Base-by-base conservation (phyloP, 2,888 invertebrate species). In the Dendrolimus pini region DNA sequence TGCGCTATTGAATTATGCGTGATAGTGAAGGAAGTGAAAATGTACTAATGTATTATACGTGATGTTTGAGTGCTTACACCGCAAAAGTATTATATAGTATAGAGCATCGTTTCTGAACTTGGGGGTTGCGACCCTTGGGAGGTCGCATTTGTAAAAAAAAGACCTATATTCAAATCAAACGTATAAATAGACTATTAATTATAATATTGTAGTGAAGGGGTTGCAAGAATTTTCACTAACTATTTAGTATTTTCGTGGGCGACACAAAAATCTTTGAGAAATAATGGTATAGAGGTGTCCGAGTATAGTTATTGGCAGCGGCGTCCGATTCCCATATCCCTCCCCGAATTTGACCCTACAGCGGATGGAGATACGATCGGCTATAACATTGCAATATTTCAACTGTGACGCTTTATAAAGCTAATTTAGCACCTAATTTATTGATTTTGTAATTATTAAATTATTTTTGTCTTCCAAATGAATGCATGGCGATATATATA, bases 401-500 rank as follows among this genome's bases (percentile, higher is more conserved):
- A 12, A 47, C 12, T 47, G 12, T 47, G 9, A 12, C 47, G 47
- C 12, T 30, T 30, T 30, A 30, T 30, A 30, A 30, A 30, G 30
- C 30, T 30, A 47, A 47, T 9, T 47, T 10, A 47, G 47, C 47
- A 72, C 69, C 64, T 70, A 72, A 70, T 70, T 72, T 70, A 69
- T 74, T 69, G 65, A 65, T 65, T 66, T 67, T 61, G 60, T 70
- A 62, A 63, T 67, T 67, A 65, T 68, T 63, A 68, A 64, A 62
- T 61, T 72, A 74, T 74, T 69, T 72, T 68, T 62, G 80, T 80
- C 80, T 80, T 80, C 81, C 80, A 80, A 80, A 72, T 74, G 68
- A 71, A 76, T 69, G 66, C 65, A 74, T 74, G 76, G 71, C 74
- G 74, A 82, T 85, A 80, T 85, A 82, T 82, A 81, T 71, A 82